phyloP scores from a whole-genome alignment of 2,888 invertebrate genomes.

The Protodeltote pygarga region DNA sequence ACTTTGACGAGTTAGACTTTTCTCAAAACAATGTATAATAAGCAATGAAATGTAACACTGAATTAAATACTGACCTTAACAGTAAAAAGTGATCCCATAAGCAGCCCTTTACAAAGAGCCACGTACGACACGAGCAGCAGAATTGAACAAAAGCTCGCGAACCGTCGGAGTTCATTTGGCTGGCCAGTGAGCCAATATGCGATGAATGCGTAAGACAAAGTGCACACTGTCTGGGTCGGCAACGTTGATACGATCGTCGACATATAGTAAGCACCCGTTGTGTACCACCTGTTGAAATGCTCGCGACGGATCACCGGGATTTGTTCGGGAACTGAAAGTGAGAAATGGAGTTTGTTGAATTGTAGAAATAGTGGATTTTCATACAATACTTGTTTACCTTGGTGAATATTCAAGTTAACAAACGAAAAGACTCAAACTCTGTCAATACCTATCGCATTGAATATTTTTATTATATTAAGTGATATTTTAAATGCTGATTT shows the following conservation, averaged over 20 bases:
- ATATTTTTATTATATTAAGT: too few species aligned
- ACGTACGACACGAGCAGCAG: slow-evolving; percentile 93
- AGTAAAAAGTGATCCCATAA: slow-evolving; percentile 93
- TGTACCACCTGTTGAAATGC: slow-evolving; percentile 97
- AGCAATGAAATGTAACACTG: neutral
- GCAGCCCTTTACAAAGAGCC: slow-evolving; percentile 94
- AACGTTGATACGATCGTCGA: slow-evolving; percentile 93
- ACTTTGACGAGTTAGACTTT: too few species aligned
- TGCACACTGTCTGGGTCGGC: slow-evolving; percentile 93
- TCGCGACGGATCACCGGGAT: slow-evolving; percentile 93
- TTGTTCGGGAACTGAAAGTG: slow-evolving; percentile 92
- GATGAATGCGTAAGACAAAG: slow-evolving; percentile 91
- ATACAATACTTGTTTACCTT: neutral
- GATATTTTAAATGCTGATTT: too few species aligned
- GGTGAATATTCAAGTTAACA: too few species aligned
- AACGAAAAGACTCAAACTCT: too few species aligned
- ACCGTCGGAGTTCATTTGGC: slow-evolving; percentile 91
- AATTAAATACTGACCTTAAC: slow-evolving; percentile 88
- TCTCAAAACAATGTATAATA: too few species aligned
- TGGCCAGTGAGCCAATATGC: slow-evolving; percentile 96
- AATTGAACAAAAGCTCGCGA: slow-evolving; percentile 90
- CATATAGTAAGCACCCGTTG: slow-evolving; percentile 92
- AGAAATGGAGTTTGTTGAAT: slow-evolving; percentile 8
- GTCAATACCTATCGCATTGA: too few species aligned
- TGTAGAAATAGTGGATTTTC: neutral